A percentile compares a stretch with the other conserved stretches of the same genome.
Evolutionary conservation across 2,113 vertebrate species (phyloP).

Genomic region (Entomyzon cyanotis): DNA sequence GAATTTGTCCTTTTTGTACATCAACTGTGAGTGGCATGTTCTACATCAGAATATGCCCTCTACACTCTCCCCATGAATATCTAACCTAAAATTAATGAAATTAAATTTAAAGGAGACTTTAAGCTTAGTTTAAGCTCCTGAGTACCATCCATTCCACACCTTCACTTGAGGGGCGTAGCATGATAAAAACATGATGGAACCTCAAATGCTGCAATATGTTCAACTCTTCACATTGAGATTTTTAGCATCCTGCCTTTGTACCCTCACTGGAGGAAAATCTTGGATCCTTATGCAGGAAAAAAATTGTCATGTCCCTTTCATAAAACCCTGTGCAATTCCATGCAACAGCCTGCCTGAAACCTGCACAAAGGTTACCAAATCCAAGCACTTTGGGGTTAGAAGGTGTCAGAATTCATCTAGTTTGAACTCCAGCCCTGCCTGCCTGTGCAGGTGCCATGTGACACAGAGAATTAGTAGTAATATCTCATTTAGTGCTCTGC

Average conservation of each 20-base stretch:
- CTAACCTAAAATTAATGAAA: not conserved
- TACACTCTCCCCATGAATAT: not conserved
- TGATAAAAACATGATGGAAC: not conserved
- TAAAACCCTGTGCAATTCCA: not conserved
- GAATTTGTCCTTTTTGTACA: not conserved
- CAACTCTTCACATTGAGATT: not conserved
- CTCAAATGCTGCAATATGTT: not conserved
- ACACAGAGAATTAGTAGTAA: not conserved
- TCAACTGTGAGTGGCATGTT: not conserved
- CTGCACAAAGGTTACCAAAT: not conserved
- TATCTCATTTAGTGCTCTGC: not conserved
- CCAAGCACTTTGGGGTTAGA: not conserved
- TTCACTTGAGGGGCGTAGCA: not conserved
- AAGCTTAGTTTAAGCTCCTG: not conserved
- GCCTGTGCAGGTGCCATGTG: not conserved
- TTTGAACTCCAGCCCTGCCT: not conserved
- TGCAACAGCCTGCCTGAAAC: not conserved
- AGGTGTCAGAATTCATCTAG: not conserved
- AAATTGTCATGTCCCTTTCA: not conserved
- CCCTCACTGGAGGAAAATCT: not conserved
- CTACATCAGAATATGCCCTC: not conserved
- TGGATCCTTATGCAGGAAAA: not conserved
- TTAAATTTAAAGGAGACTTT: not conserved
- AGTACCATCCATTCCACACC: not conserved
- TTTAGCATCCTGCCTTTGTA: not conserved